Conservation (phyloP, 2,113 vertebrate genomes). For the Peromyscus californicus region DNA sequence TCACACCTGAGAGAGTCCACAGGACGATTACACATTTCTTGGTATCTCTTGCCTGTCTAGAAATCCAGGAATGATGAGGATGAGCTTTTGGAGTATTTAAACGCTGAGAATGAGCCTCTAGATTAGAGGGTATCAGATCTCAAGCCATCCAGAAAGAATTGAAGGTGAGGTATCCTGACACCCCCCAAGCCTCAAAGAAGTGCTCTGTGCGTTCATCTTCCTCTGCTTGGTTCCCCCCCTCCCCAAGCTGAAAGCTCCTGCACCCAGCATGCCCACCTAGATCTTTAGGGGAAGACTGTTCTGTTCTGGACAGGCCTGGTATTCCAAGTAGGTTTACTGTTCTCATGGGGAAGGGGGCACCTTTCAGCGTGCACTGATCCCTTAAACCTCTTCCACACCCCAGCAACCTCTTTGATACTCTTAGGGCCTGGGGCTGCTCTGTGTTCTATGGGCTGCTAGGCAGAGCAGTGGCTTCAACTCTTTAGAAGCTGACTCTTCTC, state of each 20-base stretch:
- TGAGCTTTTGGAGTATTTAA: not conserved
- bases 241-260: not conserved
- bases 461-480: not conserved
- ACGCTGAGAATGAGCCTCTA: not conserved
- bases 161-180: too few species aligned
- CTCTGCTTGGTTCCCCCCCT: rapidly evolving
- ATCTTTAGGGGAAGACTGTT: rapidly evolving
- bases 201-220: not conserved
- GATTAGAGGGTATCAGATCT: not conserved
- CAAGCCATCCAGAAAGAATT: not conserved
- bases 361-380: not conserved
- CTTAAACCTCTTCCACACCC: not conserved
- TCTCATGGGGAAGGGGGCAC: too few species aligned
- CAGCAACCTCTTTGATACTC: too few species aligned
- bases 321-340: not conserved
- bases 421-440: not conserved
- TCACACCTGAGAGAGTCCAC: not conserved
- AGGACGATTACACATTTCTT: not conserved
- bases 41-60: not conserved
- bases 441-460: not conserved
- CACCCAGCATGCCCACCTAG: not conserved
- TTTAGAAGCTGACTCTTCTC: not conserved
- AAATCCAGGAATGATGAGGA: not conserved
- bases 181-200: rapidly evolving
- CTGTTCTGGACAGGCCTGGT: not conserved